phyloP scores from a whole-genome alignment of 2,888 invertebrate genomes.

The Augiades crinisus region DNA sequence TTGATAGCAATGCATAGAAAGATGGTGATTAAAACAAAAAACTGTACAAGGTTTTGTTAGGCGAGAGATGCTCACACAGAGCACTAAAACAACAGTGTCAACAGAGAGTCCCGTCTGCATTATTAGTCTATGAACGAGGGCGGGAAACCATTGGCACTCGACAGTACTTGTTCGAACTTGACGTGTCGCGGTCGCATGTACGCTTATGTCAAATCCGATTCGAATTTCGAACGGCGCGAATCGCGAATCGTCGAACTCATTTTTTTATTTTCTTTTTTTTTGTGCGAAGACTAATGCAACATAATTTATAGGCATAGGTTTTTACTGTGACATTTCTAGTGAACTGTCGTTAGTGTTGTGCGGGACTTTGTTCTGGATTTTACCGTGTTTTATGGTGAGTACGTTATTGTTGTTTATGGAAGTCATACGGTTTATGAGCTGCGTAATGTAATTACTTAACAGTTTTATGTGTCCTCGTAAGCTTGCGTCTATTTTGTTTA shows the following conservation, averaged over 20 bases:
- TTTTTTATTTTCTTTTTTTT: slow-evolving; percentile 10
- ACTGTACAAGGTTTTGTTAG: no score
- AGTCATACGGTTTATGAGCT: background rate
- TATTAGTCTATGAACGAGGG: slow-evolving; percentile 20
- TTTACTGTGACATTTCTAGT: background rate
- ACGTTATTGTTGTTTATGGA: slow-evolving; percentile 5
- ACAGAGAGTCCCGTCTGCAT: slow-evolving; percentile 13
- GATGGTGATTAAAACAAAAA: no score
- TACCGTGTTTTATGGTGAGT: slow-evolving; percentile 18
- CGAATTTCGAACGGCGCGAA: slow-evolving; percentile 17
- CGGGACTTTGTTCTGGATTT: slow-evolving; percentile 16
- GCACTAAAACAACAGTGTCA: background rate
- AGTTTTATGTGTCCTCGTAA: no score
- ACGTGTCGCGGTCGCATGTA: slow-evolving; percentile 19
- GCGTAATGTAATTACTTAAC: slow-evolving; percentile 6
- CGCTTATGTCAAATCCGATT: slow-evolving; percentile 18
- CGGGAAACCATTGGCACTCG: slow-evolving; percentile 22
- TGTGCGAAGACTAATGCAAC: background rate
- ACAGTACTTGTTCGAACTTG: slow-evolving; percentile 22
- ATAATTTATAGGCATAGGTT: background rate
- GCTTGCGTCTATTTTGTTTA: background rate
- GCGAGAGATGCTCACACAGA: no score
- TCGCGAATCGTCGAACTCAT: no score
- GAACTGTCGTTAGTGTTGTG: background rate
- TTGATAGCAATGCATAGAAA: no score